Evolutionary conservation across 2,888 invertebrate genomes (phyloP).

Genomic region (Cephus nigrinus): DNA sequence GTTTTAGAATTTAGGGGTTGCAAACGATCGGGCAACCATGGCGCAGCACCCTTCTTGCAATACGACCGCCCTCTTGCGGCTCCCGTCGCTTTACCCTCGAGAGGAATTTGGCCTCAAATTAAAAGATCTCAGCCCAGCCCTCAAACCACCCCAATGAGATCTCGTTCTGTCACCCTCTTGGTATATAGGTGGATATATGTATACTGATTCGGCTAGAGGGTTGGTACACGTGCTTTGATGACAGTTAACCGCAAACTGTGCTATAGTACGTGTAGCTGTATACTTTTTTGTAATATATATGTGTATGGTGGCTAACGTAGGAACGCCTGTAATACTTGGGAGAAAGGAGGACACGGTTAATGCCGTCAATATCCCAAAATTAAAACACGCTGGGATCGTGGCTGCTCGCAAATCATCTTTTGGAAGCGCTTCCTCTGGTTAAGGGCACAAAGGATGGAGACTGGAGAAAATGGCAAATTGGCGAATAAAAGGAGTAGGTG

Average conservation of each 20-base stretch:
- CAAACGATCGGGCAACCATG: slow-evolving; percentile 44
- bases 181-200: not conserved
- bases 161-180: slow-evolving; percentile 1
- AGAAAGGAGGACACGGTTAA: not conserved
- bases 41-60: slow-evolving; percentile 48
- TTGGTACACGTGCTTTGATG: not conserved
- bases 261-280: not conserved
- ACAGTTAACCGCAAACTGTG: not conserved
- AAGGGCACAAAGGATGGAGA: slow-evolving; percentile 29
- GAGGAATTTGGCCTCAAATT: slow-evolving; percentile 64
- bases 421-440: slow-evolving; percentile 30
- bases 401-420: slow-evolving; percentile 48
- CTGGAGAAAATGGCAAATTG: not conserved
- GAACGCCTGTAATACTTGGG: not conserved
- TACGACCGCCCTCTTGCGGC: slow-evolving; percentile 53
- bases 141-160: slow-evolving; percentile 1
- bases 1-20: slow-evolving; percentile 52
- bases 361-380: slow-evolving; percentile 53
- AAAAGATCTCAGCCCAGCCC: slow-evolving; percentile 59
- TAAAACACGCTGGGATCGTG: slow-evolving; percentile 41
- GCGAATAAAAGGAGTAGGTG: not conserved
- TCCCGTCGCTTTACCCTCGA: slow-evolving; percentile 57
- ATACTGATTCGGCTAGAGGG: not conserved
- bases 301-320: not conserved
- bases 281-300: not conserved